Conservation (phyloP, 2,797 vertebrate species). For the Pseudochaenichthys georgianus region DNA sequence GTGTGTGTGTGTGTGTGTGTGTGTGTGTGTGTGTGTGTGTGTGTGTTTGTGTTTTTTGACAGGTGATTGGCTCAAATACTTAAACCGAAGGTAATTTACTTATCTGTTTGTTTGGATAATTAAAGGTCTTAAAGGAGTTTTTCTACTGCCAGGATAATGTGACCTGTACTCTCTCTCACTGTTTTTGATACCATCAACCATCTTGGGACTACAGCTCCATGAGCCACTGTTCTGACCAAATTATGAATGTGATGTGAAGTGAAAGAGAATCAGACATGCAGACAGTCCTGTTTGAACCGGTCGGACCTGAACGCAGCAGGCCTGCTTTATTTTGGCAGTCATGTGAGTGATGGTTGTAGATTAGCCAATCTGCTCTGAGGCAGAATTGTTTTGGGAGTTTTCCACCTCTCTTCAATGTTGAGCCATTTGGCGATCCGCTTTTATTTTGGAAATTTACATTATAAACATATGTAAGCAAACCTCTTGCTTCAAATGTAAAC, state of each 20-base stretch:
- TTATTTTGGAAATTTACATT: background rate
- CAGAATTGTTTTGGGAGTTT: background rate
- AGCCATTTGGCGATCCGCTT: background rate
- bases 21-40: background rate
- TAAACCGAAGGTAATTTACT: conserved; percentile 11
- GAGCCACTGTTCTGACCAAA: background rate
- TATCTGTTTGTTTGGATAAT: conserved; percentile 11
- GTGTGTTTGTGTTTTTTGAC: background rate
- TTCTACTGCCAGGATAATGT: conserved; percentile 12
- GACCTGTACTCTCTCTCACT: conserved; percentile 15
- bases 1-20: too few species aligned
- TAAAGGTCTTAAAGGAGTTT: background rate
- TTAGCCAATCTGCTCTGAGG: conserved; percentile 6
- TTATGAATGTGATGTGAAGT: conserved; percentile 1
- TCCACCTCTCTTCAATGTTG: background rate
- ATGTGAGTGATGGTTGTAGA: conserved; percentile 23
- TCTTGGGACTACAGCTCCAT: conserved; percentile 2
- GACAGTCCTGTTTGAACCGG: conserved; percentile 19
- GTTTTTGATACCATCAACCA: conserved; percentile 13
- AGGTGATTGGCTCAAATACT: conserved; percentile 8
- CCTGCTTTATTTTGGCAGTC: conserved; percentile 18
- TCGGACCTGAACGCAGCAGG: background rate
- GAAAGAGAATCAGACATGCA: conserved; percentile 11
- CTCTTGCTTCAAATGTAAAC: background rate
- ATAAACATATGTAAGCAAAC: background rate